These are phyloP conservation scores for Nibea coibor DNA, from an alignment of 2,113 vertebrate genomes.

Conservation along the genomic window DNA sequence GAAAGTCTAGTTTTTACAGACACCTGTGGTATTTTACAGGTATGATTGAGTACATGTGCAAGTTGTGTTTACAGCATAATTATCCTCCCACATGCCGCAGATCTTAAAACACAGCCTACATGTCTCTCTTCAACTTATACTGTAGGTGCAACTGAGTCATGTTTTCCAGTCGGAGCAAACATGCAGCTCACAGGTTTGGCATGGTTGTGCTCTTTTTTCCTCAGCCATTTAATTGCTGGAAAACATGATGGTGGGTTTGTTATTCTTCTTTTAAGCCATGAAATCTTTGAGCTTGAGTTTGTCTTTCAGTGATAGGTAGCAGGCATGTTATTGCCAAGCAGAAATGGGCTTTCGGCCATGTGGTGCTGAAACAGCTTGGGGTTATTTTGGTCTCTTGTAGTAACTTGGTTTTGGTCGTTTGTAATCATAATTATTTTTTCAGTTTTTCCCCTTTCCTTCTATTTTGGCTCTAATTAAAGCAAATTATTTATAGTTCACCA, in stretches of 20 bases:
- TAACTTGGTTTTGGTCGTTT: conserved; percentile 1
- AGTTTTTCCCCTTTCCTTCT: conserved; percentile 25
- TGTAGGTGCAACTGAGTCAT: conserved; percentile 62
- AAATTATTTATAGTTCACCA: not conserved
- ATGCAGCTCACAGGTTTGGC: conserved; percentile 56
- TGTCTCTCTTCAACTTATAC: conserved; percentile 10
- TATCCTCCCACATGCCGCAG: not conserved
- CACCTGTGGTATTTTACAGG: conserved; percentile 16
- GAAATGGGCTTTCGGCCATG: not conserved
- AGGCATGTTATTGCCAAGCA: conserved; percentile 42
- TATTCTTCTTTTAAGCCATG: conserved; percentile 42
- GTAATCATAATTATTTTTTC: conserved; percentile 23
- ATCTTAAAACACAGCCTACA: not conserved
- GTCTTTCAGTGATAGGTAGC: conserved; percentile 43
- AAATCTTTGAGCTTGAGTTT: conserved; percentile 39
- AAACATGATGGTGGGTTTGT: conserved; percentile 67
- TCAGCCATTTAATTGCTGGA: conserved; percentile 63
- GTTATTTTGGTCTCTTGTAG: conserved; percentile 39
- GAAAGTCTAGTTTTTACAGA: not conserved
- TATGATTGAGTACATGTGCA: not conserved
- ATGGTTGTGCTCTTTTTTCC: conserved; percentile 38
- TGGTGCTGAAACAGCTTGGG: not conserved
- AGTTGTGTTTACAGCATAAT: not conserved
- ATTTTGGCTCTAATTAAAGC: not conserved
- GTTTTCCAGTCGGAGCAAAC: conserved; percentile 68